phyloP scores from a whole-genome alignment of 2,113 vertebrate genomes.

The Channa maculata region DNA sequence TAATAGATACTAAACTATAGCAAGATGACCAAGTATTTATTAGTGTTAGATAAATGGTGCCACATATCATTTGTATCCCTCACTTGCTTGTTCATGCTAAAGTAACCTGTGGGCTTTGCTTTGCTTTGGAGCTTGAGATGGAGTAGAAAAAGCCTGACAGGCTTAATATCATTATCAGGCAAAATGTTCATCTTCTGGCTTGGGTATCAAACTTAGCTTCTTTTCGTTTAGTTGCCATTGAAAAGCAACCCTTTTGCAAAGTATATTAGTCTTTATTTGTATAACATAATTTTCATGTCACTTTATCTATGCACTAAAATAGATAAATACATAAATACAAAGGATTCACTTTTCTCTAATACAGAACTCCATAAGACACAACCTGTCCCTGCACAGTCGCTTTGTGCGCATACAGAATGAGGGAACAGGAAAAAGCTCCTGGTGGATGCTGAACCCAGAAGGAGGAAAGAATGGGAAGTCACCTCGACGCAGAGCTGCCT shows the following conservation, averaged over 20 bases:
- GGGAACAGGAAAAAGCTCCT: slow-evolving; percentile 98
- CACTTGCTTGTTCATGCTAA: neutral
- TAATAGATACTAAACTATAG: too few relatives aligned
- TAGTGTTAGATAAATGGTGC: slow-evolving; percentile 16
- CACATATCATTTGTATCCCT: neutral
- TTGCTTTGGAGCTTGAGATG: neutral
- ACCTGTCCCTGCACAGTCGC: slow-evolving; percentile 96
- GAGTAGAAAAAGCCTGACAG: slow-evolving; percentile 49
- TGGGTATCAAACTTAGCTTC: slow-evolving; percentile 21
- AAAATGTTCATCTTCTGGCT: slow-evolving; percentile 34
- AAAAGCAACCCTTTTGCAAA: too few relatives aligned
- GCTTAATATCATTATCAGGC: slow-evolving; percentile 58
- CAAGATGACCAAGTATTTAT: slow-evolving; percentile 19
- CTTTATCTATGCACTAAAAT: too few relatives aligned
- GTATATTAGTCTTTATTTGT: too few relatives aligned
- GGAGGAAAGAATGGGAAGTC: slow-evolving; percentile 97
- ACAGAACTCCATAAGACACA: slow-evolving; percentile 99
- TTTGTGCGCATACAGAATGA: slow-evolving; percentile 98
- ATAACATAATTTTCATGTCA: too few relatives aligned
- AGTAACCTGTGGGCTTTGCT: neutral
- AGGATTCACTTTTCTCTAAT: slow-evolving; percentile 19
- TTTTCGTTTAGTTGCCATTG: neutral
- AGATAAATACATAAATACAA: neutral
- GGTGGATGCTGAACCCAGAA: slow-evolving; percentile 99
- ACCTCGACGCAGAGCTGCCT: slow-evolving; percentile 92